Base-by-base conservation (phyloP, 2,888 invertebrate genomes). In the Venusia cambrica region DNA sequence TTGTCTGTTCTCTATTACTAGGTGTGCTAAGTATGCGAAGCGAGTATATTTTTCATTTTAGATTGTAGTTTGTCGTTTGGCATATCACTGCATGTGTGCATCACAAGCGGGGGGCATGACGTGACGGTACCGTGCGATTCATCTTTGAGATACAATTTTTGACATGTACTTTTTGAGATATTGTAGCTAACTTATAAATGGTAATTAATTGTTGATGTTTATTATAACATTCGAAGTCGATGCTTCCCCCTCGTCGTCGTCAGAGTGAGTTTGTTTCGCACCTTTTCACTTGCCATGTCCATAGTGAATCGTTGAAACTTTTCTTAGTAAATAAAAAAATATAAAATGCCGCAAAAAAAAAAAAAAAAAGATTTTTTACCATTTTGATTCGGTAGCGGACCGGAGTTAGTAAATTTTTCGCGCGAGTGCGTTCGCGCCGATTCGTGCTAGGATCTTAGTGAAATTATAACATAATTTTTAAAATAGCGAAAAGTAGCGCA, bases 401-500 rank as follows among this genome's bases (percentile, higher is more conserved):
- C 46, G 46, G 32, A 41, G 42, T 42, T 46, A 49, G 49, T 33
- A 24, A 49, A 46, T 38, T 41, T 34, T 46, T 38, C 33, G 38
- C 17, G 35, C 37, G 38, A 34, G 41, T 38, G 40, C 39, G 11
- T 29, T 37, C 30, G 41, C 35, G 60, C 47, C 41, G 40, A 44
- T 43, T 50, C 53, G 59, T 18, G 32, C 36, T 40, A 40, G 31
- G 28, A 26, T 31, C 31, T 42, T 47, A 47, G 45, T 45, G 62
- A 80, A 84, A 84, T 83, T 80, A 75, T 59, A 51, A 50, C 46
- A 45, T 48, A 51, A 51, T 41, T 51, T 50, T 45, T 41, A 45
- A 47, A 48, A 78, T 80, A 81, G 81, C 73, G 62, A 70, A 73
- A 67, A 73, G 83, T 85, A 85, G 84, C 66, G 75, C 79, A 83